Evolutionary conservation across 2,113 vertebrate species (phyloP), one percentile per base, ranked within the genome.

Genomic region (Oncorhynchus tshawytscha): DNA sequence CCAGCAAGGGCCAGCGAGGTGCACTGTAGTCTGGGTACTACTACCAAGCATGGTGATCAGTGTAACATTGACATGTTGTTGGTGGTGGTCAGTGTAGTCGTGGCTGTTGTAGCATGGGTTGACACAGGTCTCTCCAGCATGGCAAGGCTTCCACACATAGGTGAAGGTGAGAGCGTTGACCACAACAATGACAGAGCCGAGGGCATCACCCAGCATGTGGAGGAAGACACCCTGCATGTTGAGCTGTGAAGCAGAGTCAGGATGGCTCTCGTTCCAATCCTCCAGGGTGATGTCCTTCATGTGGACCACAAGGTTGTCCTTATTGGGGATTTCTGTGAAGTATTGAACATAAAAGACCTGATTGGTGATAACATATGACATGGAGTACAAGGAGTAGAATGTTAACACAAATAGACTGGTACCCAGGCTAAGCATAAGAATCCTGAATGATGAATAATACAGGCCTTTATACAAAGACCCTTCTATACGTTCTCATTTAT

Each of bases 171-270:
- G 62, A 48, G 97, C 94, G 70, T 97, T 99, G 75, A 99, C 86
- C 48, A 99, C 97, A 70, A 99, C 98, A 27, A 99, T 99, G 82
- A 99, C 97, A 0, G 98, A 99, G 88, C 98, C 98, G 82, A 99
- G 90, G 27, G 98, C 97, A 66, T 99, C 98, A 20, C 98, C 98
- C 73, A 99, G 91, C 76, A 99, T 97, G 25, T 99, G 98, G 74
- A 99, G 94, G 88, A 99, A 99, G 82, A 99, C 98, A 25, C 98
- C 98, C 5, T 96, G 96, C 98, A 99, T 45, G 93, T 99, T 99
- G 77, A 99, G 96, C 0, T 54, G 15, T 54, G 51, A 54, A 54
- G 93, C 93, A 0, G 94, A 90, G 0, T 93, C 85, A 4, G 94
- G 92, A 0, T 93, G 91, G 24, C 91, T 88, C 0, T 65, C 73